These are phyloP conservation scores for Actinia tenebrosa DNA, from an alignment of 64 coral and sea anemone species.

Conservation along the genomic window DNA sequence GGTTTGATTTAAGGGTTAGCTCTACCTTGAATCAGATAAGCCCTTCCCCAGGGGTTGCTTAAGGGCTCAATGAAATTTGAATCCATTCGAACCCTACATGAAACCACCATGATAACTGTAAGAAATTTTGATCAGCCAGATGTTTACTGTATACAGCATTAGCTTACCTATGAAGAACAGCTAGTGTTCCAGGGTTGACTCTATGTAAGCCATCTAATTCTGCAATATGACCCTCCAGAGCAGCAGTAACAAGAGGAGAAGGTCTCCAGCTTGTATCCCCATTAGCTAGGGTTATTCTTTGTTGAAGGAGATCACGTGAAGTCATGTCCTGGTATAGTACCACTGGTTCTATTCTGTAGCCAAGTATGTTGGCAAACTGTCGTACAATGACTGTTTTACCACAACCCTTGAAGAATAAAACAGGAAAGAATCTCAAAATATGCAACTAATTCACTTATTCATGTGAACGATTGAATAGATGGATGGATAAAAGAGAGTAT, in stretches of 20 bases:
- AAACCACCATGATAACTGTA: neutral
- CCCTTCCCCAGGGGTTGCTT: too few relatives aligned
- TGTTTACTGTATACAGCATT: neutral
- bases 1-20: too few relatives aligned
- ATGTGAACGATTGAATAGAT: neutral
- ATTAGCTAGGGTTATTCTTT: slow-evolving; percentile 76
- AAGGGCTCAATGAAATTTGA: too few relatives aligned
- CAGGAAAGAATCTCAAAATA: too few relatives aligned
- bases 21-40: too few relatives aligned
- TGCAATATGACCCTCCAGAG: slow-evolving; percentile 74
- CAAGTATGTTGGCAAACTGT: slow-evolving; percentile 90
- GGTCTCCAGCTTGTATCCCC: slow-evolving; percentile 93
- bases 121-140: neutral
- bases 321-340: slow-evolving; percentile 98
- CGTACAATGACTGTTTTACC: slow-evolving; percentile 84
- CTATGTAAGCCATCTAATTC: slow-evolving; percentile 91
- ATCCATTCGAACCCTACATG: neutral
- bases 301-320: slow-evolving; percentile 88
- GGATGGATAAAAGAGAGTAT: too few relatives aligned
- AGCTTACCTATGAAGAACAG: slow-evolving; percentile 82
- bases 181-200: slow-evolving; percentile 84
- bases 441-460: neutral
- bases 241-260: slow-evolving; percentile 80
- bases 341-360: slow-evolving; percentile 91
- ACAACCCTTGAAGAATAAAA: slow-evolving; percentile 65